phyloP scores from a whole-genome alignment of 1,140 invertebrate species.

The Rhyacophila brunnea region DNA sequence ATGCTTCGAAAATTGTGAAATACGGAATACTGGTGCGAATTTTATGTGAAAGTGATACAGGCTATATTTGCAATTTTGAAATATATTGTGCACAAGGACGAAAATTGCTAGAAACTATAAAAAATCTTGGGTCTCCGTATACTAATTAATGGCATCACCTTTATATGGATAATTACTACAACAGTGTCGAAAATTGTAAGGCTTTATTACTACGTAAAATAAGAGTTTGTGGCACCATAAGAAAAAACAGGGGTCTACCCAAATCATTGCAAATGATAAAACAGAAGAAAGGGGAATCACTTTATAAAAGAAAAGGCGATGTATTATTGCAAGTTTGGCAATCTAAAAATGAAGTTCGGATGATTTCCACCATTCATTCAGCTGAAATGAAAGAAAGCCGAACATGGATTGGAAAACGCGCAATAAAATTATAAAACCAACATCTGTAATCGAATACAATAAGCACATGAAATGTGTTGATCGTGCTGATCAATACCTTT shows the following conservation, averaged over 20 bases:
- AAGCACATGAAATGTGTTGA: conserved; percentile 22
- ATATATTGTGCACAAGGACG: conserved; percentile 30
- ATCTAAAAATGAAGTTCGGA: conserved; percentile 23
- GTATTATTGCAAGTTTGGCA: conserved; percentile 32
- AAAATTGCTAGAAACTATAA: conserved; percentile 27
- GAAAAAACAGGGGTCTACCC: conserved; percentile 32
- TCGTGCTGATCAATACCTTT: conserved; percentile 23
- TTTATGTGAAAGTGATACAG: conserved; percentile 33
- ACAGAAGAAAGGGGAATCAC: conserved; percentile 26
- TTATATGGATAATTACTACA: conserved; percentile 30
- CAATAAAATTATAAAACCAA: conserved; percentile 29
- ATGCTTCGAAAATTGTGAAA: conserved; percentile 34
- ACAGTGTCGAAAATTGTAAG: conserved; percentile 28
- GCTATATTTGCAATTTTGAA: conserved; percentile 34
- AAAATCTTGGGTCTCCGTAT: conserved; percentile 16
- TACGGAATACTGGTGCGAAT: conserved; percentile 35
- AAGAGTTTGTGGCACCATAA: conserved; percentile 32
- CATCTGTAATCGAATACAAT: conserved; percentile 29
- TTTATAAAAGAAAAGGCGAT: conserved; percentile 26
- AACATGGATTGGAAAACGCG: conserved; percentile 27
- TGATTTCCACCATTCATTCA: conserved; percentile 35
- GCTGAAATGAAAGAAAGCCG: conserved; percentile 25
- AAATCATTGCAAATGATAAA: conserved; percentile 25
- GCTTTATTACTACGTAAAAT: conserved; percentile 25
- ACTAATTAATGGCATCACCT: conserved; percentile 17